A percentile compares a stretch with the other conserved stretches of the same genome.
Evolutionary conservation across 2,113 vertebrate genomes (phyloP).

Genomic region (Tauraco erythrolophus): DNA sequence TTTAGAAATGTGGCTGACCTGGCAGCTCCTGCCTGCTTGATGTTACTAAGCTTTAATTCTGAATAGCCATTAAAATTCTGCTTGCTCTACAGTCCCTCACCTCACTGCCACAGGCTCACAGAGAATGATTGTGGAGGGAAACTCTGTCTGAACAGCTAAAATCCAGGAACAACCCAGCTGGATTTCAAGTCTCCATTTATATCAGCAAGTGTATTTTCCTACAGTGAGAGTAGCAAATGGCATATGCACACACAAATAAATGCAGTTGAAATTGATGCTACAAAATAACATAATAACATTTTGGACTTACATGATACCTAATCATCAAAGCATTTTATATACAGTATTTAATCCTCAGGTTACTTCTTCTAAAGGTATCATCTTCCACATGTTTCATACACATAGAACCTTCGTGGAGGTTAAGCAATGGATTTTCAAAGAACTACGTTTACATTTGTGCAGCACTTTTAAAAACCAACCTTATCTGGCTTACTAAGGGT

Average conservation of each 20-base stretch:
- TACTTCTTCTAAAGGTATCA: not conserved
- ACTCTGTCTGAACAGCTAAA: not conserved
- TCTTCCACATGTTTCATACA: not conserved
- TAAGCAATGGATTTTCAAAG: not conserved
- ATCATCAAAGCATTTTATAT: not conserved
- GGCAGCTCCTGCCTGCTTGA: slow-evolving; percentile 50
- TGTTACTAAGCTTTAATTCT: slow-evolving; percentile 53
- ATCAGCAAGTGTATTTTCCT: not conserved
- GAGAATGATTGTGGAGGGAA: slow-evolving; percentile 2
- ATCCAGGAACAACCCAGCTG: not conserved
- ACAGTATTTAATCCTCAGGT: not conserved
- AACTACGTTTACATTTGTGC: not conserved
- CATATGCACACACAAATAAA: not conserved
- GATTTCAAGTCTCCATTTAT: not conserved
- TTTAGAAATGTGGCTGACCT: slow-evolving; percentile 56
- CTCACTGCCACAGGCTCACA: not conserved
- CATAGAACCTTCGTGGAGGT: not conserved
- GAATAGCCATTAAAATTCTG: slow-evolving; percentile 62
- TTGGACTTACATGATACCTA: not conserved
- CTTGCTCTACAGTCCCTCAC: slow-evolving; percentile 12
- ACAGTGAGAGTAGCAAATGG: not conserved
- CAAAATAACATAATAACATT: not conserved
- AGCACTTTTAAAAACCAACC: not conserved
- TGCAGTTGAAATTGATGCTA: not conserved
- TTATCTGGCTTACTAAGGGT: not conserved